Evolutionary conservation across 1,140 invertebrate species (phyloP).

Genomic region (Bombus fervidus): DNA sequence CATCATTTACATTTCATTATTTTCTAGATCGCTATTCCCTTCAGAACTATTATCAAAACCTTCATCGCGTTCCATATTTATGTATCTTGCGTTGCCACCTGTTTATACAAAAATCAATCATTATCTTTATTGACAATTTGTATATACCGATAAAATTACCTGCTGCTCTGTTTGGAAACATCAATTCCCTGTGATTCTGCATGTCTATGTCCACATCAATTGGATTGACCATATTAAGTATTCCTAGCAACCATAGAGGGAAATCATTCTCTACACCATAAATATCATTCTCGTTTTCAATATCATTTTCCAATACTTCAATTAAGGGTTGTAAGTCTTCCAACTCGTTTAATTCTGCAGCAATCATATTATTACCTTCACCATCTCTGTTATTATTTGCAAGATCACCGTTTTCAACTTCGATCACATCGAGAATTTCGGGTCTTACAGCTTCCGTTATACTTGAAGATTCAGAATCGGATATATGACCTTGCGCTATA

Average conservation of each 20-base stretch:
- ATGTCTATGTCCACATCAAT: conserved; percentile 52
- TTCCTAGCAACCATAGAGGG: conserved; percentile 71
- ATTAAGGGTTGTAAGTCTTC: conserved; percentile 72
- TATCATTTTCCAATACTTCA: conserved; percentile 71
- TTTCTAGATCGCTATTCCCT: conserved; percentile 50
- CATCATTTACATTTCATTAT: conserved; percentile 44
- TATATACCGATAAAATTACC: conserved; percentile 21
- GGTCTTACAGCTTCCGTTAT: conserved; percentile 65
- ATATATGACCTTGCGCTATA: conserved; percentile 68
- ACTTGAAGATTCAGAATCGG: conserved; percentile 71
- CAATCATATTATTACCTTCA: conserved; percentile 82
- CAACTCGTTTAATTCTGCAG: conserved; percentile 60
- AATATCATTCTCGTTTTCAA: conserved; percentile 78
- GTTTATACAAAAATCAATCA: conserved; percentile 26
- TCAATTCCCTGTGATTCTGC: conserved; percentile 15
- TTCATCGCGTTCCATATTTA: conserved; percentile 59
- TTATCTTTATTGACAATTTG: neutral
- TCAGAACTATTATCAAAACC: conserved; percentile 67
- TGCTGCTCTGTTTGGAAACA: conserved; percentile 27
- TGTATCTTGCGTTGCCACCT: conserved; percentile 43
- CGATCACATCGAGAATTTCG: conserved; percentile 66
- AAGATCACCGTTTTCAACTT: conserved; percentile 83
- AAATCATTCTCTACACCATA: conserved; percentile 74
- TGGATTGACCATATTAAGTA: conserved; percentile 68
- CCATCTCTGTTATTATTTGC: conserved; percentile 84